phyloP scores from a whole-genome alignment of 2,888 invertebrate genomes.

The Athetis lepigone region DNA sequence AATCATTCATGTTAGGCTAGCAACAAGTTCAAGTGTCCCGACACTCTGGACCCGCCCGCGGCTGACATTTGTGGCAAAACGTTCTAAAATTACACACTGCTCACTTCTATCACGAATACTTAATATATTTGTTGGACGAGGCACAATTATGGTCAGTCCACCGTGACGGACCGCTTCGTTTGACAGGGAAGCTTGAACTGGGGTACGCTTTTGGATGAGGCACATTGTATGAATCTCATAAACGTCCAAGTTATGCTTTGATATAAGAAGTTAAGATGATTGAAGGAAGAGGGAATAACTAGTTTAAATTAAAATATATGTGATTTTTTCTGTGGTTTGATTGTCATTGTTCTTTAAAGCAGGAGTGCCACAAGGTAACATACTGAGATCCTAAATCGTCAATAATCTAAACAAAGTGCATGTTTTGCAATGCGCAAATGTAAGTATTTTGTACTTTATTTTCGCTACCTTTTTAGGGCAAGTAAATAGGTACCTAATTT shows the following conservation, averaged over 20 bases:
- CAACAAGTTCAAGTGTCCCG: slow-evolving; percentile 59
- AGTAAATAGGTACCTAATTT: slow-evolving; percentile 1
- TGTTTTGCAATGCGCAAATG: slow-evolving; percentile 6
- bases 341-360: not conserved
- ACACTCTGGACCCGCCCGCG: slow-evolving; percentile 55
- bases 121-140: slow-evolving; percentile 83
- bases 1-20: slow-evolving; percentile 56
- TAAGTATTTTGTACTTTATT: not conserved
- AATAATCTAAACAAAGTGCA: not conserved
- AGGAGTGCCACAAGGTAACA: slow-evolving; percentile 18
- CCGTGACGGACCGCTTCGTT: slow-evolving; percentile 81
- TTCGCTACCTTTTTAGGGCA: not conserved
- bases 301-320: not conserved
- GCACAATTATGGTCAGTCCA: slow-evolving; percentile 79
- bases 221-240: slow-evolving; percentile 38
- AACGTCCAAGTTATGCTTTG: not conserved
- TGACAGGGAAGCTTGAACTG: slow-evolving; percentile 69
- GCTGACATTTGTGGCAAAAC: slow-evolving; percentile 74
- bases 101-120: slow-evolving; percentile 80
- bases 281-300: not conserved
- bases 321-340: not conserved
- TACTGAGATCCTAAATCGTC: not conserved
- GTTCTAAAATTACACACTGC: slow-evolving; percentile 80
- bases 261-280: not conserved
- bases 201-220: slow-evolving; percentile 65